Evolutionary conservation across 2,113 vertebrate genomes (phyloP), one percentile per base, ranked within the genome.

Genomic region (Myotis davidii): DNA sequence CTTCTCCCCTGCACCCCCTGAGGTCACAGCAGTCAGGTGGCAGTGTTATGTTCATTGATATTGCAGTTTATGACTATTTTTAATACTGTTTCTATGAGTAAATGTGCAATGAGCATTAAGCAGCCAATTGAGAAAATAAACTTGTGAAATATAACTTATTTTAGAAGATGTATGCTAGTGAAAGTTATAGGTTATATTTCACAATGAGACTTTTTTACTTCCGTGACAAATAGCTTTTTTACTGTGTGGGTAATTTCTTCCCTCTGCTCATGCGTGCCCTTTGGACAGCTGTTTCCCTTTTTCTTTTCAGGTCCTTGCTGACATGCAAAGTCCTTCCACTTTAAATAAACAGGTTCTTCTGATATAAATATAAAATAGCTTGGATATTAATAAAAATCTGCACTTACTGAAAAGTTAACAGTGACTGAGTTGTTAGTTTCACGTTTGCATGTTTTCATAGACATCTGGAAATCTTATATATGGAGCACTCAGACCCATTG

Each of bases 221-320:
- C 34, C 73, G 9, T 0, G 18, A 12, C 7, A 0, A 52, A 59
- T 1, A 69, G 69, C 65, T 54, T 87, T 50, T 82, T 78, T 86
- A 67, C 1, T 77, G 45, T 50, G 42, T 54, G n/a, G 45, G 37
- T 61, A 32, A 39, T 79, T 65, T 94, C 64, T 95, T 32, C 34
- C 34, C 48, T 92, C 16, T 88, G 52, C 27, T 59, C 18, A 6
- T 11, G 37, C 8, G 3, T 11, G 37, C 8, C 3, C 23, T 92
- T 95, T 48, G 42, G 23, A 73, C 7, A 56, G 25, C 27, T 74
- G 2, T 29, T 76, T 42, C 50, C 32, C 67, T 95, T 1, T 88
- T 95, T 84, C 10, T 85, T 70, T 76, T 91, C 45, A 69, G 42
- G 32, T 81, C 20, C 48, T 93, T 95, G 12, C 18, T 88, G 74